Evolutionary conservation across 2,113 vertebrate species (phyloP).

Genomic region (Anolis carolinensis): DNA sequence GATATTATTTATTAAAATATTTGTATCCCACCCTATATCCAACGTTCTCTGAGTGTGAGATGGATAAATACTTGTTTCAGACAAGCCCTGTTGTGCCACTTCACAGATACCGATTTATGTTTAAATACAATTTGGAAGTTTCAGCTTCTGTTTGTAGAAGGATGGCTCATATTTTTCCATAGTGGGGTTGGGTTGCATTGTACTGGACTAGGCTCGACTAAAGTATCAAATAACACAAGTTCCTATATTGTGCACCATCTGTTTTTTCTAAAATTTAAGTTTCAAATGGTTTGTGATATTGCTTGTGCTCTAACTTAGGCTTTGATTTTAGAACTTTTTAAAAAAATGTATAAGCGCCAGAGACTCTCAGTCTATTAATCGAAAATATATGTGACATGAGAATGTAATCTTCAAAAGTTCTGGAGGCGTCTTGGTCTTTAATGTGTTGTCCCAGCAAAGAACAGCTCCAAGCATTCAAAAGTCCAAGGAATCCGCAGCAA

Average conservation of each 20-base stretch:
- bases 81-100: background rate
- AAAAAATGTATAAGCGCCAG: background rate
- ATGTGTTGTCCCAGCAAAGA: background rate
- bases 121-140: background rate
- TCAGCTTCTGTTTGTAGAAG: background rate
- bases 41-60: background rate
- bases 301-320: constrained; percentile 5
- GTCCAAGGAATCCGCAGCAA: background rate
- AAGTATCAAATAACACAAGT: background rate
- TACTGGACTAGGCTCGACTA: background rate
- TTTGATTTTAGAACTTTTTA: constrained; percentile 19
- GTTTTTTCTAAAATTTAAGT: constrained; percentile 36
- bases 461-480: background rate
- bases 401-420: constrained; percentile 8
- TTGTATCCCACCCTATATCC: too few relatives aligned
- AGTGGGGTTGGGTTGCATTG: background rate
- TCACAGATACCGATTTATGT: background rate
- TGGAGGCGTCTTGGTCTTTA: background rate
- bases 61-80: background rate
- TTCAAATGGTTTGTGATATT: constrained; percentile 7
- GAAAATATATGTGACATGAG: background rate
- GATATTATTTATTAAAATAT: background rate
- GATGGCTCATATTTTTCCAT: background rate
- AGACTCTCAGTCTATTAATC: constrained; percentile 6
- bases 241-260: background rate